Conservation (phyloP, 2,797 vertebrate species). For the Myotis planiceps region DNA sequence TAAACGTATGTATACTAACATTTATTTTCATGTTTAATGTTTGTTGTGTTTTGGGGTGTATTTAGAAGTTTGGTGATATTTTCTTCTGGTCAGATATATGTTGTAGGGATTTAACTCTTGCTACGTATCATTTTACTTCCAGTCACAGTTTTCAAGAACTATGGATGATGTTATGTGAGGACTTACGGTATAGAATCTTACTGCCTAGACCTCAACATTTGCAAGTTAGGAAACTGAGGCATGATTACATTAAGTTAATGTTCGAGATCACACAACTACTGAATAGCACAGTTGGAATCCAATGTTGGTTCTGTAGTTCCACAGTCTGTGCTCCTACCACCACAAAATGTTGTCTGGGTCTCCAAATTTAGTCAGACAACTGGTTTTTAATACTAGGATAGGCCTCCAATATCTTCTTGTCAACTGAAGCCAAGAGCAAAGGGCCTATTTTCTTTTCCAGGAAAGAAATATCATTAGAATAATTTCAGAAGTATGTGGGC, state of each 20-base stretch:
- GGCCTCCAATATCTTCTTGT: background rate
- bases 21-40: background rate
- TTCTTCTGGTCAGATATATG: background rate
- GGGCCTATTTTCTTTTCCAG: slow-evolving; percentile 33
- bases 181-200: background rate
- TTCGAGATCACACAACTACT: background rate
- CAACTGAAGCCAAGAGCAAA: slow-evolving; percentile 50
- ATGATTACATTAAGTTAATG: background rate
- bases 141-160: background rate
- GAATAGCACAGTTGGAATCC: background rate
- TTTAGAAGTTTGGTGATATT: background rate
- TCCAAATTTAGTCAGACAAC: slow-evolving; percentile 63
- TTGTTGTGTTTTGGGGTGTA: background rate
- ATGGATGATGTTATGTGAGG: background rate
- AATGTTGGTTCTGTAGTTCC: background rate
- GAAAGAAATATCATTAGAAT: slow-evolving; percentile 62
- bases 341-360: background rate
- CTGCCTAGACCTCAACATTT: background rate
- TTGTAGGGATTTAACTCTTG: background rate
- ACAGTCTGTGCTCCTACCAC: background rate
- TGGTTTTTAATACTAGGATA: slow-evolving; percentile 17
- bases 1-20: background rate
- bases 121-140: background rate
- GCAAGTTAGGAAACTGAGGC: background rate
- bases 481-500: slow-evolving; percentile 52